Evolutionary conservation across 2,797 vertebrate genomes (phyloP).

Genomic region (Gallirallus australis): DNA sequence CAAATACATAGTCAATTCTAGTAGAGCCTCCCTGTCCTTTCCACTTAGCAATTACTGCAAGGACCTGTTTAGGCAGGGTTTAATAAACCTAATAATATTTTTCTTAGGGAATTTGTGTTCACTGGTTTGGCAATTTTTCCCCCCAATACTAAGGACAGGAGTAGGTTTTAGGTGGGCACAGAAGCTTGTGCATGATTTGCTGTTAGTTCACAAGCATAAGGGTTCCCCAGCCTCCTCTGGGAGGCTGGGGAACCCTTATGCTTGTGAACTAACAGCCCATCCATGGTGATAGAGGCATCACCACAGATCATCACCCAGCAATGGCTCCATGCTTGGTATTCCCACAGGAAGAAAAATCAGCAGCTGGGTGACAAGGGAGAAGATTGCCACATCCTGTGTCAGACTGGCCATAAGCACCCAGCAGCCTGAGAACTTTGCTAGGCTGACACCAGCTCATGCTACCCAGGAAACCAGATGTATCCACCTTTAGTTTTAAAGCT

Average conservation of each 20-base stretch:
- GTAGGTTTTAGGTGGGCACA: neutral
- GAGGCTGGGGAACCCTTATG: neutral
- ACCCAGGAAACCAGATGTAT: neutral
- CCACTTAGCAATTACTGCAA: neutral
- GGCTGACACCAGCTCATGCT: rapidly evolving
- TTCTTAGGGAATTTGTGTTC: neutral
- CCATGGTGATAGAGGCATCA: neutral
- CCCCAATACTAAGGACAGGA: neutral
- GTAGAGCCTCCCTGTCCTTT: neutral
- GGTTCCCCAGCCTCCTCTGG: no score
- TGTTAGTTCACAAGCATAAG: no score
- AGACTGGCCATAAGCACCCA: neutral
- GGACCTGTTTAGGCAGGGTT: neutral
- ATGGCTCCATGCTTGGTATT: neutral
- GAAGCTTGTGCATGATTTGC: neutral
- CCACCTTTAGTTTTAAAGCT: neutral
- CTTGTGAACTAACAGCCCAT: neutral
- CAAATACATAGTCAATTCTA: neutral
- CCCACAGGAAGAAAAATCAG: neutral
- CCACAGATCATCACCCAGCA: neutral
- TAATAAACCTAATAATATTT: neutral
- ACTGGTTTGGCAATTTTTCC: rapidly evolving
- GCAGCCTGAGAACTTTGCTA: neutral
- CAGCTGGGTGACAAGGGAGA: neutral
- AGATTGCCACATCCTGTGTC: neutral